These are phyloP conservation scores for Mastomys coucha DNA, from an alignment of 2,113 vertebrate genomes.

Conservation along the genomic window DNA sequence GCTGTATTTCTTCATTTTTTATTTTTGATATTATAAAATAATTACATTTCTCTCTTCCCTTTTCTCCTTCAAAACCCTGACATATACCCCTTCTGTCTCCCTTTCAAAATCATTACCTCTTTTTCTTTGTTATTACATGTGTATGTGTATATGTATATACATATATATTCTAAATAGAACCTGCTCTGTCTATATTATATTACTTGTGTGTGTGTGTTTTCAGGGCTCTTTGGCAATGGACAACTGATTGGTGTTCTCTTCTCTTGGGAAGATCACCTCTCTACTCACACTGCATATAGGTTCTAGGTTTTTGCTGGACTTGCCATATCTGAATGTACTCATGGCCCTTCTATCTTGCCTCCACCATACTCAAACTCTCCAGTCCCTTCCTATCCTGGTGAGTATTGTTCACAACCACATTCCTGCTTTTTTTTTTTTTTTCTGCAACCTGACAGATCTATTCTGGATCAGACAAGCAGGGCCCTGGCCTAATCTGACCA, in stretches of 20 bases:
- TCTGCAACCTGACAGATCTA: too few relatives aligned
- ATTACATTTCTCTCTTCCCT: background rate
- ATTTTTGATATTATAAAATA: background rate
- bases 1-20: background rate
- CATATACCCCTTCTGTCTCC: background rate
- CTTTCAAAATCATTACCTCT: background rate
- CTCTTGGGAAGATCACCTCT: background rate
- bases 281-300: background rate
- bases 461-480: too few relatives aligned
- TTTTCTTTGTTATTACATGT: background rate
- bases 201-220: background rate
- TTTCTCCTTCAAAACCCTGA: background rate
- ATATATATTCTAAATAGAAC: background rate
- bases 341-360: background rate
- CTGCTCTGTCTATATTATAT: background rate
- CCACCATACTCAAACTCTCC: background rate
- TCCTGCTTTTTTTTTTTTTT: too few relatives aligned
- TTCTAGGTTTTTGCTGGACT: background rate
- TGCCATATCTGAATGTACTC: background rate
- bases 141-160: background rate
- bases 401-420: too few relatives aligned
- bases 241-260: background rate
- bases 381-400: background rate
- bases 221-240: background rate
- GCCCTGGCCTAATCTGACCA: too few relatives aligned